phyloP scores from a whole-genome alignment of 2,797 vertebrate species.

The Hyperoplus immaculatus region DNA sequence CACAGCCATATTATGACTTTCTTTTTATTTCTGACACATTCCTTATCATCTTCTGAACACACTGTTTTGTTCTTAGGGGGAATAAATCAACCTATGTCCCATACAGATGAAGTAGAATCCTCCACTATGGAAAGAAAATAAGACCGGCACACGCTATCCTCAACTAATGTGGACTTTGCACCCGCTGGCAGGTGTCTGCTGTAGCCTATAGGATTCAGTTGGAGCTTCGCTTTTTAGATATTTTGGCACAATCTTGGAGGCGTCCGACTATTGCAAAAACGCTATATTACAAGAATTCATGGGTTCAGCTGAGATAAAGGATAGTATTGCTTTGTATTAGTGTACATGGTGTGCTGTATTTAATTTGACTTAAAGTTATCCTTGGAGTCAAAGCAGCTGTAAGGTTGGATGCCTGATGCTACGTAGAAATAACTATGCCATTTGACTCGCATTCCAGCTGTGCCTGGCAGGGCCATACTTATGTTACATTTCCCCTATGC shows the following conservation, averaged over 20 bases:
- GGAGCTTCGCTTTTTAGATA: background rate
- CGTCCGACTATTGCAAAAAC: background rate
- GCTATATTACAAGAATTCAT: background rate
- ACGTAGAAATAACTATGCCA: conserved; percentile 50
- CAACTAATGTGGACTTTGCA: background rate
- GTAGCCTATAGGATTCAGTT: background rate
- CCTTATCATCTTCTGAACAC: conserved; percentile 10
- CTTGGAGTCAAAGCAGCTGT: conserved; percentile 37
- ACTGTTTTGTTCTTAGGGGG: conserved; percentile 4
- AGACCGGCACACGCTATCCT: background rate
- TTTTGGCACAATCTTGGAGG: background rate
- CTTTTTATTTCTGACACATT: conserved; percentile 15
- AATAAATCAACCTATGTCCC: conserved; percentile 1
- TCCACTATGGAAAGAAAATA: background rate
- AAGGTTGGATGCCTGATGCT: conserved; percentile 33
- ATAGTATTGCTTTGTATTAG: background rate
- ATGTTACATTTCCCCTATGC: conserved; percentile 47
- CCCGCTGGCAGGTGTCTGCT: background rate
- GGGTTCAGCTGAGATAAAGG: background rate
- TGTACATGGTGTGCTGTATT: background rate
- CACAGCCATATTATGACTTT: background rate
- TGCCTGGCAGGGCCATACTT: conserved; percentile 34
- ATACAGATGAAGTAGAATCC: conserved; percentile 19
- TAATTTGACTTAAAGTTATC: conserved; percentile 33
- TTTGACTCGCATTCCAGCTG: conserved; percentile 51